Conservation (phyloP, 2,888 invertebrate species). For the Polyploca ridens region DNA sequence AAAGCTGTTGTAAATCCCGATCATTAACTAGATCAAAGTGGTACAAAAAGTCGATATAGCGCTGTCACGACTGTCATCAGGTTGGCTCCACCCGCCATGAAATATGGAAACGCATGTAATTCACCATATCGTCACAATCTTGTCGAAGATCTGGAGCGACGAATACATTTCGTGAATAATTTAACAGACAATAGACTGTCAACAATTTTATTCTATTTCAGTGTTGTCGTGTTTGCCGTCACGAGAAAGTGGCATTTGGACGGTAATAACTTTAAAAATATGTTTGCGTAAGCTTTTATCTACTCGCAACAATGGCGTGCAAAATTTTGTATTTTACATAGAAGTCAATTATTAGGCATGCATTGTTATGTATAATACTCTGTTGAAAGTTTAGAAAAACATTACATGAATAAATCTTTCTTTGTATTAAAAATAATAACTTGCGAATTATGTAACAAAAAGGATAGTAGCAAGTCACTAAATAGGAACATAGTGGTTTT, state of each 20-base stretch:
- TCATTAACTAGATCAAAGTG: constrained; percentile 49
- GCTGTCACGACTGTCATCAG: constrained; percentile 79
- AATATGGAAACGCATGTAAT: constrained; percentile 73
- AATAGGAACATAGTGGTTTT: background rate
- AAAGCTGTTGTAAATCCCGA: constrained; percentile 27
- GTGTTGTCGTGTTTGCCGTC: constrained; percentile 47
- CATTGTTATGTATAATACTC: background rate
- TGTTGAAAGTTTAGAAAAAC: background rate
- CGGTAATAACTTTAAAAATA: constrained; percentile 47
- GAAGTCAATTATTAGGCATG: background rate
- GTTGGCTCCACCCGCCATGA: constrained; percentile 58
- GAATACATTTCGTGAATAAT: constrained; percentile 80
- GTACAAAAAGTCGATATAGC: constrained; percentile 51
- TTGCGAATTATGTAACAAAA: background rate
- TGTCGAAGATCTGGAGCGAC: constrained; percentile 70
- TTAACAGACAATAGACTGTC: constrained; percentile 77
- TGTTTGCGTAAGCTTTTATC: constrained; percentile 29
- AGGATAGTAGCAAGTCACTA: background rate
- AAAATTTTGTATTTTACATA: constrained; percentile 15
- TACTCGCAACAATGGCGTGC: constrained; percentile 17
- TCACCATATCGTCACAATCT: constrained; percentile 76
- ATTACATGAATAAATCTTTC: too few species aligned
- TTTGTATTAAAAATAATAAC: background rate
- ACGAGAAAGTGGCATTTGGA: constrained; percentile 61
- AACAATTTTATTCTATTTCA: constrained; percentile 67